A percentile compares a stretch with the other conserved stretches of the same genome.
These are phyloP conservation scores for Plecotus auritus DNA, from an alignment of 2,113 vertebrate genomes.

Conservation along the genomic window DNA sequence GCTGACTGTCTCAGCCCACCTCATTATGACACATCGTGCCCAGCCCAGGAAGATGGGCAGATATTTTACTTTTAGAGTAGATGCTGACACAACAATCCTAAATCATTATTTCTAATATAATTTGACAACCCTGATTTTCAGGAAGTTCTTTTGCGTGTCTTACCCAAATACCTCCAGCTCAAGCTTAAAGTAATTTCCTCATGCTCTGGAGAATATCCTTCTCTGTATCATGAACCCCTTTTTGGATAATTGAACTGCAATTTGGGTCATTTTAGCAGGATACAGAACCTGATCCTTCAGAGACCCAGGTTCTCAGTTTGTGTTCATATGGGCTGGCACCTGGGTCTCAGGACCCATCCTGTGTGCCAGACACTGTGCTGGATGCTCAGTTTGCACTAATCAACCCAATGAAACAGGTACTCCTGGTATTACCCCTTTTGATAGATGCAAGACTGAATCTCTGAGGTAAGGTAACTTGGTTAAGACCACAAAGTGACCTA, in stretches of 20 bases:
- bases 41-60: not conserved
- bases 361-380: not conserved
- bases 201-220: not conserved
- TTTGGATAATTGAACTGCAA: not conserved
- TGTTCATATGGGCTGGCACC: not conserved
- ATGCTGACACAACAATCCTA: not conserved
- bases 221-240: not conserved
- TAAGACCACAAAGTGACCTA: not conserved
- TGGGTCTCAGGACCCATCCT: not conserved
- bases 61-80: not conserved
- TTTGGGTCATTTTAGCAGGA: not conserved
- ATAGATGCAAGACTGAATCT: not conserved
- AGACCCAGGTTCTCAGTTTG: not conserved
- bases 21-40: not conserved
- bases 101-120: constrained; percentile 39
- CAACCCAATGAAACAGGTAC: rapidly evolving
- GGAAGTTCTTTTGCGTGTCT: constrained; percentile 53
- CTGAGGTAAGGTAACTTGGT: not conserved
- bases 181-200: constrained; percentile 8
- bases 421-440: not conserved
- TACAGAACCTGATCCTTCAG: not conserved
- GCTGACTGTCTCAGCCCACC: not conserved
- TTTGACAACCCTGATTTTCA: constrained; percentile 49
- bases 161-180: constrained; percentile 4
- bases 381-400: not conserved